A percentile compares a stretch with the other conserved stretches of the same genome.
These are phyloP conservation scores for Orbicella faveolata DNA, from an alignment of 64 coral and sea anemone genomes.

Conservation along the genomic window DNA sequence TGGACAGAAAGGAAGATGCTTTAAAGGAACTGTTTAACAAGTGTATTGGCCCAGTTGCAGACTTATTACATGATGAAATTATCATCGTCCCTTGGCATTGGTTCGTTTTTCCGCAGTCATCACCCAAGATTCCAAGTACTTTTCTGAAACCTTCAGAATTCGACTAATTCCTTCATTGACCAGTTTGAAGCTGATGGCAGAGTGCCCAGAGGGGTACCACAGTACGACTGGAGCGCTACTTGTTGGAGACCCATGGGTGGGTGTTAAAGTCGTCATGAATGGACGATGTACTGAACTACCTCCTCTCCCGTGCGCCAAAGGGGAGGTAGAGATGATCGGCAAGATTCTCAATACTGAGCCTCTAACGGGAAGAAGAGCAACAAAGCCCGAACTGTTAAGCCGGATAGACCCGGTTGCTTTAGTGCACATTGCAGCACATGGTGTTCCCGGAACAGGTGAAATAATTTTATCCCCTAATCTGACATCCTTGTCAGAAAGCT, in stretches of 20 bases:
- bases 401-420: no score
- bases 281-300: no score
- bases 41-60: not conserved
- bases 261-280: not conserved
- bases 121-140: not conserved
- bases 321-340: no score
- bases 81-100: conserved; percentile 19
- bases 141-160: conserved; percentile 31
- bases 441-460: no score
- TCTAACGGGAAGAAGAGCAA: no score
- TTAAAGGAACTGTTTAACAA: conserved; percentile 2
- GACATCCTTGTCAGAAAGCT: no score
- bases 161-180: conserved; percentile 28
- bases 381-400: no score
- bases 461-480: no score
- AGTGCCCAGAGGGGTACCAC: not conserved
- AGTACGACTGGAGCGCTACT: not conserved
- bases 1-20: not conserved
- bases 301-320: no score
- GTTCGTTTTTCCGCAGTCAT: conserved; percentile 50
- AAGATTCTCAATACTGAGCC: no score
- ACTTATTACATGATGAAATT: not conserved
- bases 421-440: no score
- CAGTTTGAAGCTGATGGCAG: conserved; percentile 7
- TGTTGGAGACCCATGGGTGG: conserved; percentile 32